Conservation (phyloP, 2,888 invertebrate species). For the Morinoia aosen region DNA sequence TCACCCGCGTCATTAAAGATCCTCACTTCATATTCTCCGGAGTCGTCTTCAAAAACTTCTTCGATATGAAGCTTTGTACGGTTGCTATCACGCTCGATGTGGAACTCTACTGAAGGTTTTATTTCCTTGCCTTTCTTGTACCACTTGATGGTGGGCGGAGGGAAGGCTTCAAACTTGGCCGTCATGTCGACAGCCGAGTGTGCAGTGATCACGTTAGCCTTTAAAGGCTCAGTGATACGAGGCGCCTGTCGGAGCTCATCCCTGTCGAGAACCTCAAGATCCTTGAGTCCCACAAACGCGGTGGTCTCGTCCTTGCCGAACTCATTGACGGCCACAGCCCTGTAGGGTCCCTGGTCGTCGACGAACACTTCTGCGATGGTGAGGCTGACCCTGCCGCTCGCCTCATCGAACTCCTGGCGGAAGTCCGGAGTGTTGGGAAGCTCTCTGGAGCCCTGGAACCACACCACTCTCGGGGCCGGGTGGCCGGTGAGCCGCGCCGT, state of each 20-base stretch:
- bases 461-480: constrained; percentile 81
- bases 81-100: constrained; percentile 73
- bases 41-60: constrained; percentile 81
- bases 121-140: constrained; percentile 86
- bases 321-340: constrained; percentile 85
- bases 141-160: constrained; percentile 86
- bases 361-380: constrained; percentile 89
- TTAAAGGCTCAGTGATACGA: constrained; percentile 83
- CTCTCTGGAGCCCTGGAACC: constrained; percentile 79
- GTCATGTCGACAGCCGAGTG: constrained; percentile 80
- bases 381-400: constrained; percentile 79
- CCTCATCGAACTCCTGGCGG: constrained; percentile 76
- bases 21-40: constrained; percentile 89
- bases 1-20: constrained; percentile 84
- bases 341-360: constrained; percentile 91
- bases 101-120: constrained; percentile 71
- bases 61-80: constrained; percentile 79
- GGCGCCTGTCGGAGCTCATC: constrained; percentile 75
- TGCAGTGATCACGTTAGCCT: constrained; percentile 81
- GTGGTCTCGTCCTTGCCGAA: constrained; percentile 80
- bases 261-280: constrained; percentile 65
- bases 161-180: constrained; percentile 79
- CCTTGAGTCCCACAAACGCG: constrained; percentile 62
- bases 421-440: constrained; percentile 76
- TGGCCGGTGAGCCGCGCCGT: constrained; percentile 80